Evolutionary conservation across 2,113 vertebrate genomes (phyloP), one percentile per base, ranked within the genome.

Genomic region (Onychostoma macrolepis): DNA sequence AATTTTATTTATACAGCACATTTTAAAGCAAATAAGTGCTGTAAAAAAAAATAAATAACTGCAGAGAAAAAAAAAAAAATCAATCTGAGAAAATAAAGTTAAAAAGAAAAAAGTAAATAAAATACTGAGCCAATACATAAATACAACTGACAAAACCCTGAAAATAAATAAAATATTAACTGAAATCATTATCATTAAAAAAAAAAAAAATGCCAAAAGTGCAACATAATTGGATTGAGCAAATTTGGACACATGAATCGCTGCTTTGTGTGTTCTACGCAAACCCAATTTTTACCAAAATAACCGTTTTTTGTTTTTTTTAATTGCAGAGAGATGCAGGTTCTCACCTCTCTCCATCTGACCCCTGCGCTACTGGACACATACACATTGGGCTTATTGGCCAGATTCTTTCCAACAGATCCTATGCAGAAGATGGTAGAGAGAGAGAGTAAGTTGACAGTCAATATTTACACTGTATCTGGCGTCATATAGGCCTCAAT

Each of bases 351-450:
- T 92, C 95, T 96, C 98, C 98, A 99, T 75, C 96, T 89, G 13
- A 96, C 97, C 69, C 98, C 98, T 0, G 97, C 97, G 0, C 97
- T 99, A 94, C 97, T 99, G 0, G 98, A 99, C 80, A 99, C 88
- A 2, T 99, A 99, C 69, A 99, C 97, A 0, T 99, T 99, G 36
- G 97, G 97, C 93, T 99, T 99, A 93, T 95, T 97, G 4, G 97
- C 96, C 94, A 99, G 92, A 92, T 96, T 98, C 92, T 94, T 98
- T 75, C 98, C 98, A 72, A 97, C 90, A 0, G 98, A 97, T 80
- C 98, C 98, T 99, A 91, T 91, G 65, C 87, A 36, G 63, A 82
- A 30, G 6, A 80, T 17, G 21, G 63, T 1, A 38, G 43, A 76
- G 61, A 63, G 53, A 77, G 79, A 69, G 9, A 24, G 1, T 4